Evolutionary conservation across 1,140 invertebrate genomes (phyloP), one percentile per base, ranked within the genome.

Genomic region (Platyura marginata): DNA sequence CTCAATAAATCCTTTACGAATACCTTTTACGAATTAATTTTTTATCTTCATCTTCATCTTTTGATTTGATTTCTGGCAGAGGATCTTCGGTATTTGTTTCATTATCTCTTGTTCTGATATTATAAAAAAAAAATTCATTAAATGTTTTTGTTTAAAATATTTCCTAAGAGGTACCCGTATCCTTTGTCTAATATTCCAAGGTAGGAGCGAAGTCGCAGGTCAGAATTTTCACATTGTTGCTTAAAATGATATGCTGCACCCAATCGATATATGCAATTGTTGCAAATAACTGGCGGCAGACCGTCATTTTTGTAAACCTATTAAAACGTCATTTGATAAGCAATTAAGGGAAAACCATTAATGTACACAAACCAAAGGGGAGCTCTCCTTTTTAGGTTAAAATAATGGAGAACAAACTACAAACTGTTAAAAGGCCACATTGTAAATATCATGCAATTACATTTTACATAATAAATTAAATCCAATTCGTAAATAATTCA

Each of bases 241-340:
- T 76, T 76, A 44, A 77, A 77, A 50, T 77, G 72, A 52, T 72
- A 77, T 9, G 75, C 72, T 11, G 74, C 64, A 20, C 74, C 74
- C 23, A 77, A 49, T 37, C 72, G 67, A 35, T 74, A 72, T 5
- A 75, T 64, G 48, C 75, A 77, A 47, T 74, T 74, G 43, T 72
- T 74, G 43, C 75, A 77, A 40, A 77, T 72, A 44, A 70, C 69
- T 21, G 70, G 63, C 1, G 75, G 74, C 22, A 77, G 47, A n/a
- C 72, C 72, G 60, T 77, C 75, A 39, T 66, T 67, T 56, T 65
- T 66, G 42, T 64, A 56, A 40, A 77, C 67, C 74, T 77, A 45
- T 2, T 61, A 62, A 29, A n/a, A n/a, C n/a, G n/a, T n/a, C n/a
- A n/a, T n/a, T n/a, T n/a, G n/a, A n/a, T n/a, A n/a, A n/a, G n/a